These are phyloP conservation scores for Calyptomena viridis DNA, from an alignment of 2,113 vertebrate genomes.

Conservation along the genomic window DNA sequence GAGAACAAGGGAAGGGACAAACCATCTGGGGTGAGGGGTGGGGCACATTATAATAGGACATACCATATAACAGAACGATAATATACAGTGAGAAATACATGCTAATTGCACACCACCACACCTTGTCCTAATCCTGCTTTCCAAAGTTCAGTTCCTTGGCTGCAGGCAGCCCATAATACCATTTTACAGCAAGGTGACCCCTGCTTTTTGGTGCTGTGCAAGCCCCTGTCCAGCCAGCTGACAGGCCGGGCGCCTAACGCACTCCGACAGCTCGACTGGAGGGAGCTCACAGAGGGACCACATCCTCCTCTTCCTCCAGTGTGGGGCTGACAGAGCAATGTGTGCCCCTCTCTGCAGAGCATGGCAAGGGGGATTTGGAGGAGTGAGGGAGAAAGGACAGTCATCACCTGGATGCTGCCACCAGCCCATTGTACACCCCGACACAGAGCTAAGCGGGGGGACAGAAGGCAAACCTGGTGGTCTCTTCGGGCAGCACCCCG, in stretches of 20 bases:
- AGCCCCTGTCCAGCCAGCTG: background rate
- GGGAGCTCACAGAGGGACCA: background rate
- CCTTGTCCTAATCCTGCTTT: too few species aligned
- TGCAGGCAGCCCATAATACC: background rate
- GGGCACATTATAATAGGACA: too few species aligned
- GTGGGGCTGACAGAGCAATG: background rate
- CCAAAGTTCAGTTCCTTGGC: background rate
- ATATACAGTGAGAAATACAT: too few species aligned
- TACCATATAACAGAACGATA: too few species aligned
- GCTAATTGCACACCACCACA: too few species aligned
- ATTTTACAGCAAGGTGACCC: slow-evolving; percentile 21
- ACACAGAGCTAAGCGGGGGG: rapidly evolving
- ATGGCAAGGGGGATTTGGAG: background rate
- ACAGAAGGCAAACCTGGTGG: background rate
- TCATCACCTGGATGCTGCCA: rapidly evolving
- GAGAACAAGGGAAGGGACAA: too few species aligned
- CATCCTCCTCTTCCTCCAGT: background rate
- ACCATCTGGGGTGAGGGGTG: too few species aligned
- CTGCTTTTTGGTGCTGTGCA: slow-evolving; percentile 5
- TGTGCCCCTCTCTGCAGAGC: background rate
- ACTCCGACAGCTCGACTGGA: background rate
- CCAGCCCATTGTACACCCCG: too few species aligned
- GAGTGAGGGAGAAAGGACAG: background rate
- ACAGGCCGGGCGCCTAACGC: background rate
- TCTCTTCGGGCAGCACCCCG: rapidly evolving